These are phyloP conservation scores for Hemicrepidius hirtus DNA, from an alignment of 2,888 invertebrate species.

Conservation along the genomic window DNA sequence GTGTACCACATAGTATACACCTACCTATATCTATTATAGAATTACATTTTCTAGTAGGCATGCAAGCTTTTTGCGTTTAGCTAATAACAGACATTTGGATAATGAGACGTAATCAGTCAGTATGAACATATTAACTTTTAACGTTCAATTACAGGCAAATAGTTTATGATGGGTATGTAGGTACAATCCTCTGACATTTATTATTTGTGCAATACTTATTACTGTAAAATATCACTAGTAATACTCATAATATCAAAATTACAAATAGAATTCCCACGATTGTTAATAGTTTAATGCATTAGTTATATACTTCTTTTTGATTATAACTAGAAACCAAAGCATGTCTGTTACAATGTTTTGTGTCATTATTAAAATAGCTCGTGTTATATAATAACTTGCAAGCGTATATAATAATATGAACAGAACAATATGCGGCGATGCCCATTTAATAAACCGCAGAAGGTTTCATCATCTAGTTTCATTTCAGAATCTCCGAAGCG, in stretches of 20 bases:
- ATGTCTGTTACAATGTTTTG: too few relatives aligned
- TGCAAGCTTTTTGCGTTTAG: conserved; percentile 28
- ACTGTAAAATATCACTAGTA: not conserved
- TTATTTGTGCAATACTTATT: conserved; percentile 5
- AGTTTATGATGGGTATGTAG: not conserved
- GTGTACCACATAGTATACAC: too few relatives aligned
- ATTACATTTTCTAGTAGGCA: conserved; percentile 10
- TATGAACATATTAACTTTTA: conserved; percentile 17
- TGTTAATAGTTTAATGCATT: not conserved
- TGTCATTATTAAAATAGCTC: not conserved
- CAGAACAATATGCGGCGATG: conserved; percentile 15
- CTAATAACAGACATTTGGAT: conserved; percentile 30
- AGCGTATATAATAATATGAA: not conserved
- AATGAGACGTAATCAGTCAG: conserved; percentile 1
- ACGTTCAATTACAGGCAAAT: conserved; percentile 21
- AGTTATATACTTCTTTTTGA: too few relatives aligned
- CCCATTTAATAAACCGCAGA: conserved; percentile 48
- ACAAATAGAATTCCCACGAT: not conserved
- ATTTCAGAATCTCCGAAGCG: conserved; percentile 50
- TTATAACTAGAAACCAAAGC: too few relatives aligned
- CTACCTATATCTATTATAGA: conserved; percentile 12
- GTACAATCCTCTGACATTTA: not conserved
- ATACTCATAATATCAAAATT: not conserved
- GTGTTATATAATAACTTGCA: conserved; percentile 8
- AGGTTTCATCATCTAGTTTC: conserved; percentile 45